Evolutionary conservation across 2,888 invertebrate species (phyloP).

Genomic region (Serrognathus titanus): DNA sequence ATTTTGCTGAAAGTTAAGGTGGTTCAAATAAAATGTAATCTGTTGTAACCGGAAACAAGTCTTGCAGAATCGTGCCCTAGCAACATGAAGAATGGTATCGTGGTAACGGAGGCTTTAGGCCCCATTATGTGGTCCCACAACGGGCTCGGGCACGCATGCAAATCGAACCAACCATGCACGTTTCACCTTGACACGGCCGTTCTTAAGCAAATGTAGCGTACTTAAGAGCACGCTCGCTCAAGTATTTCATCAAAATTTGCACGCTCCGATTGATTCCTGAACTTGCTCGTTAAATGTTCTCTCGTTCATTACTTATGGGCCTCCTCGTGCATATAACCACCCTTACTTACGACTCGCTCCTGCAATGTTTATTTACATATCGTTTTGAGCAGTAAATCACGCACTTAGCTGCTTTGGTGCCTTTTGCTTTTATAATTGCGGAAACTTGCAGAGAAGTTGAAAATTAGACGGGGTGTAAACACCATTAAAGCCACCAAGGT

Average conservation of each 20-base stretch:
- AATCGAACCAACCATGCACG: constrained; percentile 36
- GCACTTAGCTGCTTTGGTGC: background rate
- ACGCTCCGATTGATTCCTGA: constrained; percentile 34
- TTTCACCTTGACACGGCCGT: constrained; percentile 37
- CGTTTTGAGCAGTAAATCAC: too few species aligned
- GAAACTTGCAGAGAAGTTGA: too few species aligned
- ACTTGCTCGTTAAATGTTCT: constrained; percentile 36
- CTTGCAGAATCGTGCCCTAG: too few species aligned
- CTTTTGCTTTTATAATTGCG: background rate
- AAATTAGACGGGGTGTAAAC: too few species aligned
- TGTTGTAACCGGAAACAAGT: too few species aligned
- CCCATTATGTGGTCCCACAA: constrained; percentile 27
- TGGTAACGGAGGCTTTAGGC: constrained; percentile 7
- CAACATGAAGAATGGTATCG: constrained; percentile 4
- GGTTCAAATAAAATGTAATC: too few species aligned
- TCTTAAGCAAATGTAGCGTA: constrained; percentile 44
- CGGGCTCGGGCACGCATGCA: constrained; percentile 39
- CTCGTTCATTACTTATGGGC: constrained; percentile 1
- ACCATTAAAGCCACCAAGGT: too few species aligned
- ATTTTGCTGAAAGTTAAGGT: too few species aligned
- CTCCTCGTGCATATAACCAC: too few species aligned
- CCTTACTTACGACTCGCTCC: too few species aligned
- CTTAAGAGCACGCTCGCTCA: constrained; percentile 37
- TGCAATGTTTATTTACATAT: too few species aligned
- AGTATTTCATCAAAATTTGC: constrained; percentile 40